Percentiles rank a stretch among this genome's conserved stretches.
These are phyloP conservation scores for Tragelaphus strepsiceros DNA, from an alignment of 2,113 vertebrate genomes.

Conservation along the genomic window DNA sequence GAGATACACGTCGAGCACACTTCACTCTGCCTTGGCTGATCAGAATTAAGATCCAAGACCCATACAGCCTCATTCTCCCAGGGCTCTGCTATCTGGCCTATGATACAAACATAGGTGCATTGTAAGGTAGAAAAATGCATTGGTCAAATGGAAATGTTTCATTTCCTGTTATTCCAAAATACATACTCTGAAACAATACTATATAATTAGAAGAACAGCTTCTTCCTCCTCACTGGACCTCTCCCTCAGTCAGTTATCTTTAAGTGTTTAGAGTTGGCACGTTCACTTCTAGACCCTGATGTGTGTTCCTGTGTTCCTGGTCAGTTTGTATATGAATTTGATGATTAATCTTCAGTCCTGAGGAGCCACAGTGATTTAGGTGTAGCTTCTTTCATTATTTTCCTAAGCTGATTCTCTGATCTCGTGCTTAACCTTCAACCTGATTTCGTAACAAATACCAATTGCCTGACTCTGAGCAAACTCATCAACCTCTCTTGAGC, in stretches of 20 bases:
- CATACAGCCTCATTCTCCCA: background rate
- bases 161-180: background rate
- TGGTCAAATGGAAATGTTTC: background rate
- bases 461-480: background rate
- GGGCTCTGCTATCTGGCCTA: background rate
- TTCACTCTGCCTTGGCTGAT: background rate
- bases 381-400: background rate
- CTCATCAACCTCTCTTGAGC: background rate
- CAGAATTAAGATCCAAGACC: background rate
- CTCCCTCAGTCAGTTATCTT: background rate
- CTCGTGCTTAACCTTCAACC: background rate
- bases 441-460: conserved; percentile 21
- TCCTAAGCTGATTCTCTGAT: background rate
- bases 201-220: background rate
- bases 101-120: background rate
- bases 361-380: background rate
- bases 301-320: background rate
- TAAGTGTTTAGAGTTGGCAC: background rate
- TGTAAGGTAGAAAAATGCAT: background rate
- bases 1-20: background rate
- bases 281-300: background rate
- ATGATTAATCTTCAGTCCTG: background rate
- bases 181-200: background rate
- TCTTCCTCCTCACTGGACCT: background rate
- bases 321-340: background rate